These are phyloP conservation scores for Hippocampus barbouri DNA, from an alignment of 2,113 vertebrate genomes.

Conservation along the genomic window DNA sequence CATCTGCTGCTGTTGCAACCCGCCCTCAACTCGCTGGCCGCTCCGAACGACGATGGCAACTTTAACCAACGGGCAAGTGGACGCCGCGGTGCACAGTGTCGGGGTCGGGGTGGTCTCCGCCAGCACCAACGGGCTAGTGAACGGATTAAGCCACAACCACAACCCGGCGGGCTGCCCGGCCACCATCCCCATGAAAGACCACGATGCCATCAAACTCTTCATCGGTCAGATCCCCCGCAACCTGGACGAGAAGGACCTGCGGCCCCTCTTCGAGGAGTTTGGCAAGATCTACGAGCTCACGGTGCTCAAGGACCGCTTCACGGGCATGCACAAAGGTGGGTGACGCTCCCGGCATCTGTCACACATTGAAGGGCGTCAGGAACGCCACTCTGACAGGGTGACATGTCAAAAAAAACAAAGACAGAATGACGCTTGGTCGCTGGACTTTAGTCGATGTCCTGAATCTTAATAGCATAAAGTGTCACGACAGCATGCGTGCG, in stretches of 20 bases:
- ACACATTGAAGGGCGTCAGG: constrained; percentile 10
- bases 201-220: constrained; percentile 99
- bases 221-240: constrained; percentile 99
- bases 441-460: constrained; percentile 9
- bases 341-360: constrained; percentile 22
- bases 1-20: constrained; percentile 42
- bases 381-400: constrained; percentile 19
- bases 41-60: constrained; percentile 89
- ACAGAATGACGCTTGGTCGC: constrained; percentile 6
- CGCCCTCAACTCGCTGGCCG: constrained; percentile 68
- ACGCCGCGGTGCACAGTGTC: constrained; percentile 88
- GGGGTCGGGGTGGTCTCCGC: constrained; percentile 85
- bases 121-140: constrained; percentile 95
- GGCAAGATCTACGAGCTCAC: constrained; percentile 99
- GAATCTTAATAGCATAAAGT: constrained; percentile 19
- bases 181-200: constrained; percentile 99
- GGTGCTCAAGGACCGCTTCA: constrained; percentile 99
- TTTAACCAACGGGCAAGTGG: constrained; percentile 99
- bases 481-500: constrained; percentile 55
- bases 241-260: constrained; percentile 99
- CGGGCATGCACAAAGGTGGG: constrained; percentile 99
- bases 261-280: constrained; percentile 99
- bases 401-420: constrained; percentile 6
- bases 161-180: constrained; percentile 89
- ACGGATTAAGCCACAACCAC: constrained; percentile 97